phyloP scores from a whole-genome alignment of 2,888 invertebrate genomes.

The Cyrtodaria siliqua region DNA sequence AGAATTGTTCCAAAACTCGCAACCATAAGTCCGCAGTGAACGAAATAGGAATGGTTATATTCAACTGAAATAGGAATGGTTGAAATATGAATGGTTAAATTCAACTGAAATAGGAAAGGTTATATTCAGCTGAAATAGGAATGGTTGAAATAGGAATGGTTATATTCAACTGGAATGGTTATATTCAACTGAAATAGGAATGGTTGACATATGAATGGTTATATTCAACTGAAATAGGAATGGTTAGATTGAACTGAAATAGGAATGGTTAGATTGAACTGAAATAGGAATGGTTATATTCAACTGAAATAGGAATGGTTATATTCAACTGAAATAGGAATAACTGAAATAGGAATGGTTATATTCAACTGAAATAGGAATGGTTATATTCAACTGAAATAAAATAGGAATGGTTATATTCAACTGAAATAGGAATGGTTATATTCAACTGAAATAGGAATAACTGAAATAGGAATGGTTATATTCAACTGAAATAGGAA shows the following conservation, averaged over 20 bases:
- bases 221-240: no score
- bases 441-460: no score
- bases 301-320: no score
- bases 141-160: constrained; percentile 95
- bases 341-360: no score
- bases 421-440: constrained; percentile 83
- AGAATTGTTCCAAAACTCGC: constrained; percentile 94
- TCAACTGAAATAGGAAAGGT: no score
- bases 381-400: no score
- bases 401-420: constrained; percentile 94
- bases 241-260: constrained; percentile 94
- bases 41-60: constrained; percentile 83
- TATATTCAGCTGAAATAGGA: constrained; percentile 95
- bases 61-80: constrained; percentile 79
- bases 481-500: no score
- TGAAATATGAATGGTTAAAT: no score
- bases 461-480: no score
- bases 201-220: no score
- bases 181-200: constrained; percentile 81
- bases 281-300: constrained; percentile 84
- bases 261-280: constrained; percentile 91
- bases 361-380: no score
- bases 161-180: constrained; percentile 87
- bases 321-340: no score
- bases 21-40: constrained; percentile 93